phyloP scores from a whole-genome alignment of 2,888 invertebrate genomes.

The Clepsis dumicolana region DNA sequence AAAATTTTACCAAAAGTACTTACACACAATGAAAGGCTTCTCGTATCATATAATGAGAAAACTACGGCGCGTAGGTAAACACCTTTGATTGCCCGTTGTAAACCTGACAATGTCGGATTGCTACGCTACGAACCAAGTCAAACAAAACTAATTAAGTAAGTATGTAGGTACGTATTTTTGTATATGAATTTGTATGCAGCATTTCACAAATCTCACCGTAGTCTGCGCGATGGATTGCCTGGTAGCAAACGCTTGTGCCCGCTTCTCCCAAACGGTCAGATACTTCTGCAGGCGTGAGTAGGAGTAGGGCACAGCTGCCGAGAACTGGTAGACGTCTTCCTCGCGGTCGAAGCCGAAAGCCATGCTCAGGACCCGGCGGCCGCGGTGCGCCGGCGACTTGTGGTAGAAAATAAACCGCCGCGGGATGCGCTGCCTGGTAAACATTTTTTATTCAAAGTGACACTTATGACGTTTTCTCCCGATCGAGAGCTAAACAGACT shows the following conservation, averaged over 20 bases:
- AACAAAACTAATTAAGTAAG: background rate
- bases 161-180: too few relatives aligned
- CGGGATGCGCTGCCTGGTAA: conserved; percentile 90
- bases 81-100: background rate
- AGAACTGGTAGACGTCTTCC: conserved; percentile 98
- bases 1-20: background rate
- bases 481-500: too few relatives aligned
- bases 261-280: conserved; percentile 89
- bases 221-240: conserved; percentile 90
- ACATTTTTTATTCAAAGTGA: too few relatives aligned
- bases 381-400: conserved; percentile 94
- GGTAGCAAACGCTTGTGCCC: conserved; percentile 88
- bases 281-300: conserved; percentile 96
- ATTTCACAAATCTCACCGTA: conserved; percentile 76
- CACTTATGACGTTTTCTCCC: too few relatives aligned
- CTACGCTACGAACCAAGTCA: background rate
- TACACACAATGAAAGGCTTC: background rate
- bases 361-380: conserved; percentile 96
- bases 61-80: background rate
- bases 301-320: conserved; percentile 97
- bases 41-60: background rate
- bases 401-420: conserved; percentile 96
- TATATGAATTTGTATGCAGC: background rate
- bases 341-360: conserved; percentile 98
- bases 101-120: background rate